Evolutionary conservation across 1,140 invertebrate species (phyloP).

Genomic region (Hermatobates lingyangjiaoensis): DNA sequence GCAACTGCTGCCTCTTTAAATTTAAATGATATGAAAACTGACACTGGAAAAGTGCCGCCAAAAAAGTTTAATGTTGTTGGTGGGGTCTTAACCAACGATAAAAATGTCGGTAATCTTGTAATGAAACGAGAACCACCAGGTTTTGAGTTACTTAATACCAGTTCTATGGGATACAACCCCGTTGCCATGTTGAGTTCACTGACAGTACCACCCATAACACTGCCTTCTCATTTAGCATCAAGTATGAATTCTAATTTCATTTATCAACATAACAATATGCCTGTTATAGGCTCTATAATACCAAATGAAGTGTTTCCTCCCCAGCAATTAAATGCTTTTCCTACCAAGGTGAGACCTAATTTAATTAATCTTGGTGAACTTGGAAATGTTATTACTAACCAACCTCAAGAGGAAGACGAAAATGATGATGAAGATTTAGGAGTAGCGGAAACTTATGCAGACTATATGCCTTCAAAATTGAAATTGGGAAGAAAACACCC

Average conservation of each 20-base stretch:
- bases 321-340: neutral
- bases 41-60: too few species aligned
- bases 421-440: conserved; percentile 91
- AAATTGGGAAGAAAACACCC: conserved; percentile 91
- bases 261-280: neutral
- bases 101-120: neutral
- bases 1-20: neutral
- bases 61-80: neutral
- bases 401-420: conserved; percentile 48
- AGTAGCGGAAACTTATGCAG: conserved; percentile 93
- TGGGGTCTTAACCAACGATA: neutral
- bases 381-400: neutral
- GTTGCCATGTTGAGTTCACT: neutral
- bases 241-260: neutral
- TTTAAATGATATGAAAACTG: neutral
- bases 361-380: neutral
- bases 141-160: neutral
- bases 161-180: neutral
- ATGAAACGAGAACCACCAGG: neutral
- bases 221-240: neutral
- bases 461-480: conserved; percentile 93
- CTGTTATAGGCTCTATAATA: neutral
- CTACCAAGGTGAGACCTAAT: neutral
- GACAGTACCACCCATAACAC: neutral
- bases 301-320: neutral